Conservation (phyloP, 92 coral and sea anemone genomes). For the Umimayanthus chanpuru region DNA sequence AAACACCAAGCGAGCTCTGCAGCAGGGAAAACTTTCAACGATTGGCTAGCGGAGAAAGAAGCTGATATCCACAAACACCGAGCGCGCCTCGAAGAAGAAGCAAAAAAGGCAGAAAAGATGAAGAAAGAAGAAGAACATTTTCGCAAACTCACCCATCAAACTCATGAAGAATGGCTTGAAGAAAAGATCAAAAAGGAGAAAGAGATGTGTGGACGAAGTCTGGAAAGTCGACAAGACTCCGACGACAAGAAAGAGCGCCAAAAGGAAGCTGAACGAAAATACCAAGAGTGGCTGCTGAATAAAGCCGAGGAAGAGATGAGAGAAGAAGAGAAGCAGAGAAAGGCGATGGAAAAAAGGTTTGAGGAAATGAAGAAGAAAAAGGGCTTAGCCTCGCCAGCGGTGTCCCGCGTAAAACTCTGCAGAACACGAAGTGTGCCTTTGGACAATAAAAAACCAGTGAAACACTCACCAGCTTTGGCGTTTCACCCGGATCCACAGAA, state of each 20-base stretch:
- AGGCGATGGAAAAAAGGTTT: slow-evolving; percentile 33
- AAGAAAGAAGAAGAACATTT: slow-evolving; percentile 24
- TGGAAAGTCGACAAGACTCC: neutral
- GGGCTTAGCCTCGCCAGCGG: neutral
- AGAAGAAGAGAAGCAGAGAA: slow-evolving; percentile 36
- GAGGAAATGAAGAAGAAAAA: slow-evolving; percentile 42
- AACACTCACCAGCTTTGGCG: neutral
- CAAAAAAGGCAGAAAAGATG: slow-evolving; percentile 18
- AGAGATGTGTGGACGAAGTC: slow-evolving; percentile 5
- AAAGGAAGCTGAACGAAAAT: slow-evolving; percentile 30
- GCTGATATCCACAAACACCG: slow-evolving; percentile 25
- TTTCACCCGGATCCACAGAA: neutral
- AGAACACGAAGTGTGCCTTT: slow-evolving; percentile 26
- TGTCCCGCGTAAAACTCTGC: slow-evolving; percentile 14
- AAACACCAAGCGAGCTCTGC: neutral
- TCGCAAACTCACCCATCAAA: slow-evolving; percentile 32
- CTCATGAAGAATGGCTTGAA: slow-evolving; percentile 40
- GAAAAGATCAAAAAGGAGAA: slow-evolving; percentile 23
- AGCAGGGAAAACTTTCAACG: slow-evolving; percentile 16
- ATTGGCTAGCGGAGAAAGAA: slow-evolving; percentile 34
- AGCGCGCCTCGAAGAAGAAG: slow-evolving; percentile 21
- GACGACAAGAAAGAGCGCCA: slow-evolving; percentile 24
- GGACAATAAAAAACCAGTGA: neutral
- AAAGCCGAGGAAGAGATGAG: slow-evolving; percentile 39
- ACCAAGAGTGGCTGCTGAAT: slow-evolving; percentile 19